These are phyloP conservation scores for Zophobas morio DNA, from an alignment of 1,140 invertebrate genomes.

Conservation along the genomic window DNA sequence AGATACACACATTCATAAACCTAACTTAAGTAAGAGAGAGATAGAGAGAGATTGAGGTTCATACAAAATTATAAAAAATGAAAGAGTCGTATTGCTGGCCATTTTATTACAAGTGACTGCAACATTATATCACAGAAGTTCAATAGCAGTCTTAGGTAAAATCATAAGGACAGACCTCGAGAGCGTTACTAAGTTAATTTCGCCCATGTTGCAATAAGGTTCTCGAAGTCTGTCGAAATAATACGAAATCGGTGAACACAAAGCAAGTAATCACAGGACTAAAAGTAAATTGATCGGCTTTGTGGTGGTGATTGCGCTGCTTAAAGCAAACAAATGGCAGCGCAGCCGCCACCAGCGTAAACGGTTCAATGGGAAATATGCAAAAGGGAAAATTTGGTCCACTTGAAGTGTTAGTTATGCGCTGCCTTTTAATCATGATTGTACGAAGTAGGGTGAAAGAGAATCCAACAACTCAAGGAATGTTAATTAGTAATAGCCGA, in stretches of 20 bases:
- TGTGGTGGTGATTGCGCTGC: neutral
- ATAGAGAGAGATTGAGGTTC: slow-evolving; percentile 11
- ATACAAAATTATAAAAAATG: slow-evolving; percentile 18
- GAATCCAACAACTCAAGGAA: slow-evolving; percentile 10
- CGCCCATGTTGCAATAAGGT: neutral
- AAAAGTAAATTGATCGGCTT: neutral
- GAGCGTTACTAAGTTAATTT: slow-evolving; percentile 2
- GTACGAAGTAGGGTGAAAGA: slow-evolving; percentile 26
- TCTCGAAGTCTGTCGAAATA: slow-evolving; percentile 34
- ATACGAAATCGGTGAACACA: slow-evolving; percentile 29
- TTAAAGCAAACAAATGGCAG: neutral
- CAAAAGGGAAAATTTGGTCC: slow-evolving; percentile 38
- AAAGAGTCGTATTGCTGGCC: slow-evolving; percentile 46
- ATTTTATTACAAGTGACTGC: slow-evolving; percentile 52
- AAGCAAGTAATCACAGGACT: slow-evolving; percentile 25
- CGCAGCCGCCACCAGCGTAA: neutral
- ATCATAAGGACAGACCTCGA: slow-evolving; percentile 44
- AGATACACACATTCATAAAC: neutral
- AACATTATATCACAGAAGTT: slow-evolving; percentile 56
- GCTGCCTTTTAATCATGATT: slow-evolving; percentile 14
- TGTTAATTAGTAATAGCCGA: slow-evolving; percentile 12
- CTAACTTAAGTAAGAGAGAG: neutral
- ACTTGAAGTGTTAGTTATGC: slow-evolving; percentile 28
- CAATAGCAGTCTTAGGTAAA: slow-evolving; percentile 55
- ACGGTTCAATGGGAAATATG: neutral